phyloP scores from a whole-genome alignment of 1,140 invertebrate species.

The Anastrepha obliqua region DNA sequence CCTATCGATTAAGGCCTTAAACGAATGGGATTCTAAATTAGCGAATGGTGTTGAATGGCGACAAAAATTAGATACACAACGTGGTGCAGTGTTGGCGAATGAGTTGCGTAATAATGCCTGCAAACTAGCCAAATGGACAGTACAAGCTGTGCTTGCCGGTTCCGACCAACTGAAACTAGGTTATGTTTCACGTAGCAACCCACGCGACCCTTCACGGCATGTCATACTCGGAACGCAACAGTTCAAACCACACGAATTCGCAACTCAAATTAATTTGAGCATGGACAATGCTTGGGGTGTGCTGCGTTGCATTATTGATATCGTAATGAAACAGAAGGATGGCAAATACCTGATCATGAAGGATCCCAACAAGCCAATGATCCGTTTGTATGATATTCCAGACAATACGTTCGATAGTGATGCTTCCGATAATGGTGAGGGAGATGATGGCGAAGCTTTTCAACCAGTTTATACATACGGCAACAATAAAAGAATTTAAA shows the following conservation, averaged over 20 bases:
- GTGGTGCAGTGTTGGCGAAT: constrained; percentile 98
- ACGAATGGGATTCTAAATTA: constrained; percentile 98
- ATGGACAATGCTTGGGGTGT: constrained; percentile 99
- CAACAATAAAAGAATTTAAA: constrained; percentile 55
- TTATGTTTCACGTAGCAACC: constrained; percentile 95
- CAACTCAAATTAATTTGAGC: constrained; percentile 98
- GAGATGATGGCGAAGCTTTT: constrained; percentile 82
- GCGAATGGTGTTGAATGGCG: constrained; percentile 99
- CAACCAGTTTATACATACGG: constrained; percentile 70
- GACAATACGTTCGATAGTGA: constrained; percentile 99
- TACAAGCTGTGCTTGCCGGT: constrained; percentile 95
- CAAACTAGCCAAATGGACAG: constrained; percentile 99
- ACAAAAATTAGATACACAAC: constrained; percentile 96
- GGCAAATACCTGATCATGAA: constrained; percentile 99
- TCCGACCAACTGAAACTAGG: constrained; percentile 99
- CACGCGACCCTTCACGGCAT: constrained; percentile 96
- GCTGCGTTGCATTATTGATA: constrained; percentile 97
- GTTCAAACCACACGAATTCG: constrained; percentile 98
- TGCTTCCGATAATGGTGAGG: constrained; percentile 89
- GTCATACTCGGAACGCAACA: constrained; percentile 99
- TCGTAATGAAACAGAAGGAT: constrained; percentile 98
- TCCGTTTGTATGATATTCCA: constrained; percentile 97
- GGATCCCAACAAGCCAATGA: constrained; percentile 98
- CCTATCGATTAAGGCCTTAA: constrained; percentile 97
- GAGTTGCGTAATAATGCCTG: constrained; percentile 99